These are phyloP conservation scores for Gryon sp. DNA, from an alignment of 1,140 invertebrate species.

Conservation along the genomic window DNA sequence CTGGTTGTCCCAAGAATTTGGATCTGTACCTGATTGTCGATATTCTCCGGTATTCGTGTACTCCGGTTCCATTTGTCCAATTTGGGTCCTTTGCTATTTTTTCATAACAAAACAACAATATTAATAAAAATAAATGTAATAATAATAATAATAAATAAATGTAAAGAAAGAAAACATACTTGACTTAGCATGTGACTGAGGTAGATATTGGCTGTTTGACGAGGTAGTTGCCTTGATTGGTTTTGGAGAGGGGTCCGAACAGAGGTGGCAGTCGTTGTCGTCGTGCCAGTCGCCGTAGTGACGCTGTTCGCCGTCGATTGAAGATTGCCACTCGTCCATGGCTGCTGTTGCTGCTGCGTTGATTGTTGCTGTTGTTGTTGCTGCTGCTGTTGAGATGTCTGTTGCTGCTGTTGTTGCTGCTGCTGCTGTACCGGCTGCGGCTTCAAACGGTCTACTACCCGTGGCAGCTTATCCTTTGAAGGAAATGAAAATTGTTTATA, in stretches of 20 bases:
- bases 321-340: constrained; percentile 75
- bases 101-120: constrained; percentile 8
- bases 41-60: constrained; percentile 72
- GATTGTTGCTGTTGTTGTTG: constrained; percentile 63
- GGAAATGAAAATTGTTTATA: constrained; percentile 22
- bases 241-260: constrained; percentile 75
- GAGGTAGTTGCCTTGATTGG: constrained; percentile 78
- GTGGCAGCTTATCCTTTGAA: constrained; percentile 80
- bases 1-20: constrained; percentile 76
- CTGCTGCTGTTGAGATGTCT: constrained; percentile 84
- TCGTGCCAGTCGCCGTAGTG: constrained; percentile 71
- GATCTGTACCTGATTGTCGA: constrained; percentile 68
- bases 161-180: constrained; percentile 56
- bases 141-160: constrained; percentile 1
- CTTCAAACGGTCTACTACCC: constrained; percentile 74
- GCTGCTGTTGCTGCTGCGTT: constrained; percentile 71
- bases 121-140: constrained; percentile 23
- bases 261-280: constrained; percentile 75
- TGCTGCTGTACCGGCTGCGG: constrained; percentile 78
- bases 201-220: constrained; percentile 81
- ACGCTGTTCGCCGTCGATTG: constrained; percentile 73
- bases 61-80: constrained; percentile 76
- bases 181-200: constrained; percentile 79
- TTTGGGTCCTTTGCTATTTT: constrained; percentile 74
- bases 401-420: constrained; percentile 81